These are phyloP conservation scores for Sclerurus mexicanus DNA, from an alignment of 2,113 vertebrate species.

Conservation along the genomic window DNA sequence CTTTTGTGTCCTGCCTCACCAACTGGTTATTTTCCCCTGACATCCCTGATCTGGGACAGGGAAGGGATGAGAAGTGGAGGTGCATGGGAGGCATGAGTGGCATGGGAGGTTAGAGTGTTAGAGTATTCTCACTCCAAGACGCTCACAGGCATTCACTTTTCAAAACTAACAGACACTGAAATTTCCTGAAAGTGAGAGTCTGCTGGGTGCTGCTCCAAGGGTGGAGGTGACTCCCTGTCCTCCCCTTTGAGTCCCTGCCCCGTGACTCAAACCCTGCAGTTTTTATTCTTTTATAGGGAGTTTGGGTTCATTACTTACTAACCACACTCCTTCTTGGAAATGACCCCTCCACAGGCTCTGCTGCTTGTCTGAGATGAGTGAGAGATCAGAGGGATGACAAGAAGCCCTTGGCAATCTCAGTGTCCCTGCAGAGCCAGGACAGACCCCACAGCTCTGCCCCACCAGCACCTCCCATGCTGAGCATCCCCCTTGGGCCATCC, in stretches of 20 bases:
- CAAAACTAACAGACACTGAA: not conserved
- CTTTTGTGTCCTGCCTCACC: not conserved
- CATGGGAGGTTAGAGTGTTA: not conserved
- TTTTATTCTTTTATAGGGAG: rapidly evolving
- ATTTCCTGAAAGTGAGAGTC: not conserved
- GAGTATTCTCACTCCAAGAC: not conserved
- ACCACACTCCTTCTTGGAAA: not conserved
- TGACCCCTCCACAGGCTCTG: not conserved
- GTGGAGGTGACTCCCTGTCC: not conserved
- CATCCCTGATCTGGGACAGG: not conserved
- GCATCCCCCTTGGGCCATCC: not conserved
- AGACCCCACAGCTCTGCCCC: not conserved
- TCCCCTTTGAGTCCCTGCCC: too few relatives aligned
- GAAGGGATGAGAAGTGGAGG: not conserved
- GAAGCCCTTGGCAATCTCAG: not conserved
- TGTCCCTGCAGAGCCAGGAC: rapidly evolving
- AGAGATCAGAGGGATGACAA: not conserved
- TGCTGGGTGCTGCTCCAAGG: not conserved
- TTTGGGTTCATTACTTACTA: not conserved
- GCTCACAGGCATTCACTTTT: not conserved
- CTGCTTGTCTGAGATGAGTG: not conserved
- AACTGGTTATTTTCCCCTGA: not conserved
- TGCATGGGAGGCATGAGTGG: not conserved
- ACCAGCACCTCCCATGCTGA: rapidly evolving
- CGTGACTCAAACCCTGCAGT: not conserved